Percentiles rank a stretch among this genome's conserved stretches.
These are phyloP conservation scores for Hirtodrosophila duncani DNA, from an alignment of 2,888 invertebrate genomes.

Conservation along the genomic window DNA sequence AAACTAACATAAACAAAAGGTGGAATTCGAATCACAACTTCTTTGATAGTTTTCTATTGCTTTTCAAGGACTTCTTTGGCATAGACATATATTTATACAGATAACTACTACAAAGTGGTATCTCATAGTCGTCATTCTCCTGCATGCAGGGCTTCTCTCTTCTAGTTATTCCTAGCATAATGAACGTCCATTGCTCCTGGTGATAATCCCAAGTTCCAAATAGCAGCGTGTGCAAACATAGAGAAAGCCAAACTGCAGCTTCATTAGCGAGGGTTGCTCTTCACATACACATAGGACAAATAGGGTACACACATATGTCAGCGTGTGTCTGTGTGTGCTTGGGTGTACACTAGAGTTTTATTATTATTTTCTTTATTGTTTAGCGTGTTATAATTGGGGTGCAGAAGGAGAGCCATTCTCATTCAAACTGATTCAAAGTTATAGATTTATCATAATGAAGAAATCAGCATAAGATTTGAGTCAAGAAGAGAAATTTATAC, in stretches of 20 bases:
- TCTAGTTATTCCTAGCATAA: conserved; percentile 11
- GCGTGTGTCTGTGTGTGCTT: not conserved
- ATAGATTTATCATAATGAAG: too few relatives aligned
- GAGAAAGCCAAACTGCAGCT: conserved; percentile 55
- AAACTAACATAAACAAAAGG: too few relatives aligned
- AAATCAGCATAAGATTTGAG: too few relatives aligned
- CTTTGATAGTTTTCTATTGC: too few relatives aligned
- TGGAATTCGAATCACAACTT: too few relatives aligned
- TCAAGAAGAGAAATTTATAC: too few relatives aligned
- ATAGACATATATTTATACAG: too few relatives aligned
- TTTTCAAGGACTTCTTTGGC: too few relatives aligned
- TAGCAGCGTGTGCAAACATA: conserved; percentile 32
- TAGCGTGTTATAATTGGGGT: conserved; percentile 68
- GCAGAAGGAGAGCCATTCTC: conserved; percentile 14
- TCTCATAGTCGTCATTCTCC: too few relatives aligned
- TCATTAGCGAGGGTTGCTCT: conserved; percentile 63
- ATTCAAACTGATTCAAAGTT: too few relatives aligned
- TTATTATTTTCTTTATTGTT: conserved; percentile 71
- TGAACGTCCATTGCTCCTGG: conserved; percentile 49
- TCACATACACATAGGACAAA: conserved; percentile 26
- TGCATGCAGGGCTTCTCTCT: not conserved
- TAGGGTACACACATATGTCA: conserved; percentile 6
- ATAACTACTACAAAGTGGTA: too few relatives aligned
- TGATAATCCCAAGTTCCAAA: conserved; percentile 39
- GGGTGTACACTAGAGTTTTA: conserved; percentile 55